phyloP scores from a whole-genome alignment of 2,888 invertebrate genomes.

The Synanthedon andrenaeformis region DNA sequence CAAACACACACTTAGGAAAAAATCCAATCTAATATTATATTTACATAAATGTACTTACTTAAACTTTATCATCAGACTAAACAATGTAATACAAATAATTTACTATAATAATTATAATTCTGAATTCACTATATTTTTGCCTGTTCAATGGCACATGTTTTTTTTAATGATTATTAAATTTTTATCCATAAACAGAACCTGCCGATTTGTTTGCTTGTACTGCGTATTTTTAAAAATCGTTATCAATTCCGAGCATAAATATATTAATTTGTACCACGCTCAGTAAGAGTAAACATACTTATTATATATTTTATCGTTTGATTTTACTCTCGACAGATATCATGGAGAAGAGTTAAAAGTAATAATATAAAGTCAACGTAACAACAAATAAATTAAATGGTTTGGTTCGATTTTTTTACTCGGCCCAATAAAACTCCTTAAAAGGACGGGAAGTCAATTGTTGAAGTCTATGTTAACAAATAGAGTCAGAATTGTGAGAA shows the following conservation, averaged over 20 bases:
- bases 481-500: neutral
- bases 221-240: neutral
- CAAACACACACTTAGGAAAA: too few relatives aligned
- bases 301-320: neutral
- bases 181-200: neutral
- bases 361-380: too few relatives aligned
- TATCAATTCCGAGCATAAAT: neutral
- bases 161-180: slow-evolving; percentile 18
- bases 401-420: too few relatives aligned
- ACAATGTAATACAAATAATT: neutral
- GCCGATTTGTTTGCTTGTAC: neutral
- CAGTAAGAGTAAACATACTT: slow-evolving; percentile 7
- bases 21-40: neutral
- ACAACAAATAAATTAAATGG: too few relatives aligned
- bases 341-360: neutral
- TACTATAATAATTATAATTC: slow-evolving; percentile 11
- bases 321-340: neutral
- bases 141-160: slow-evolving; percentile 54
- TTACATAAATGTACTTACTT: neutral
- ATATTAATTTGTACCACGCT: slow-evolving; percentile 55
- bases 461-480: too few relatives aligned
- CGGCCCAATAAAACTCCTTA: too few relatives aligned
- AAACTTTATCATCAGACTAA: too few relatives aligned
- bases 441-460: too few relatives aligned
- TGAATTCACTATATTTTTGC: slow-evolving; percentile 27